These are phyloP conservation scores for Marcusenius ussheri DNA, from an alignment of 2,113 vertebrate genomes.

Conservation along the genomic window DNA sequence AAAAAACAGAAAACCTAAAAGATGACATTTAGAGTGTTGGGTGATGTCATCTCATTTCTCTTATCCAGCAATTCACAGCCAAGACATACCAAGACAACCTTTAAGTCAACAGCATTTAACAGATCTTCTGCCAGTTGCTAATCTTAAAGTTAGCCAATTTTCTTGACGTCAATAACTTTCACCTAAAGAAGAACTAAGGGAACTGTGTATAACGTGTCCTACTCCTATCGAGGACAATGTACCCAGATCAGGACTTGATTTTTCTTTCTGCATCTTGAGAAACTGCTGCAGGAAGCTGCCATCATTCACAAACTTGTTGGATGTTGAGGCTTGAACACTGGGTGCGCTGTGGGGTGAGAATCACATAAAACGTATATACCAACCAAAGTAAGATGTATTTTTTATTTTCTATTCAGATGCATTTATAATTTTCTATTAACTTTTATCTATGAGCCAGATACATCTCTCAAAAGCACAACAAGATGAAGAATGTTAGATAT, in stretches of 20 bases:
- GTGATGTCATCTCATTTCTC: neutral
- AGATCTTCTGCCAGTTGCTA: neutral
- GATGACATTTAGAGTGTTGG: neutral
- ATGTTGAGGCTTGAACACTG: constrained; percentile 49
- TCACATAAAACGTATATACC: neutral
- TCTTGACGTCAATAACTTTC: neutral
- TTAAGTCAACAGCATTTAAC: neutral
- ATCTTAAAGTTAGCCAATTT: neutral
- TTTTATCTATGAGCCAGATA: neutral
- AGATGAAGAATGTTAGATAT: neutral
- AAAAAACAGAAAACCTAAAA: neutral
- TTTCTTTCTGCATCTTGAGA: constrained; percentile 86
- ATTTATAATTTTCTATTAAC: neutral
- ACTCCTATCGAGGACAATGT: neutral
- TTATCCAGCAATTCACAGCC: neutral
- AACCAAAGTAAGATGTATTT: neutral
- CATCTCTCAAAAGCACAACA: neutral
- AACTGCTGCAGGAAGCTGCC: constrained; percentile 96
- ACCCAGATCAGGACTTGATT: constrained; percentile 58
- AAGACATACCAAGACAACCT: neutral
- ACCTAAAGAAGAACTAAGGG: neutral
- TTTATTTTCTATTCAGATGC: neutral
- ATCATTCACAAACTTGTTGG: constrained; percentile 90
- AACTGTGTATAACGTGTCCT: neutral
- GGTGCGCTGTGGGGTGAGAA: constrained; percentile 46